Evolutionary conservation across 2,888 invertebrate genomes (phyloP).

Genomic region (Pollenia griseotomentosa): DNA sequence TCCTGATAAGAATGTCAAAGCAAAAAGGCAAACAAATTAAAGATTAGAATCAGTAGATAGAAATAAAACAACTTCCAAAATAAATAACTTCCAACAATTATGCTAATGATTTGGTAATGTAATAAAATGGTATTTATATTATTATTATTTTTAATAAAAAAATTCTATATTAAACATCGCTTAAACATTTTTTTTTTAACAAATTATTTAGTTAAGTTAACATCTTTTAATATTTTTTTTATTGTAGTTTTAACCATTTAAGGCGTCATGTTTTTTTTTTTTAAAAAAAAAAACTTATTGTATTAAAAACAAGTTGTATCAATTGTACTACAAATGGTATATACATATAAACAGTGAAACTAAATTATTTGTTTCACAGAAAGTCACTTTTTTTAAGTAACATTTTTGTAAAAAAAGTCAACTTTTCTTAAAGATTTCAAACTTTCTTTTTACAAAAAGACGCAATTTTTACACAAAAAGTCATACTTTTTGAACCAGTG

Average conservation of each 20-base stretch:
- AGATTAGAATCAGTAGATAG: background rate
- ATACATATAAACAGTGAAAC: conserved; percentile 4
- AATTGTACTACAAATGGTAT: conserved; percentile 5
- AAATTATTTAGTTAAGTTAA: conserved; percentile 38
- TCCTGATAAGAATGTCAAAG: background rate
- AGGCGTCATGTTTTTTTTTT: conserved; percentile 26
- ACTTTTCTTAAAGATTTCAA: no score
- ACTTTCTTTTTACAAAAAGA: no score
- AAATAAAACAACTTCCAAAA: background rate
- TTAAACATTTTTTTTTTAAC: conserved; percentile 8
- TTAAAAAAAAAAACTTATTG: background rate
- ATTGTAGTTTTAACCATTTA: conserved; percentile 31
- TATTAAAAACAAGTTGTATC: background rate
- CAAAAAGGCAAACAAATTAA: background rate
- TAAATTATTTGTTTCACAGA: background rate
- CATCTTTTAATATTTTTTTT: conserved; percentile 4
- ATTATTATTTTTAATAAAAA: background rate
- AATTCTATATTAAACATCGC: conserved; percentile 1
- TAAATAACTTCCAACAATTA: background rate
- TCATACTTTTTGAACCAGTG: no score
- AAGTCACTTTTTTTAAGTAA: no score
- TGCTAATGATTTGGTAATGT: conserved; percentile 41
- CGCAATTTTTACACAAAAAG: no score
- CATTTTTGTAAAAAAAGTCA: no score
- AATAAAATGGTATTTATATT: conserved; percentile 8